Base-by-base conservation (phyloP, 2,888 invertebrate genomes). In the Anorthoa munda region DNA sequence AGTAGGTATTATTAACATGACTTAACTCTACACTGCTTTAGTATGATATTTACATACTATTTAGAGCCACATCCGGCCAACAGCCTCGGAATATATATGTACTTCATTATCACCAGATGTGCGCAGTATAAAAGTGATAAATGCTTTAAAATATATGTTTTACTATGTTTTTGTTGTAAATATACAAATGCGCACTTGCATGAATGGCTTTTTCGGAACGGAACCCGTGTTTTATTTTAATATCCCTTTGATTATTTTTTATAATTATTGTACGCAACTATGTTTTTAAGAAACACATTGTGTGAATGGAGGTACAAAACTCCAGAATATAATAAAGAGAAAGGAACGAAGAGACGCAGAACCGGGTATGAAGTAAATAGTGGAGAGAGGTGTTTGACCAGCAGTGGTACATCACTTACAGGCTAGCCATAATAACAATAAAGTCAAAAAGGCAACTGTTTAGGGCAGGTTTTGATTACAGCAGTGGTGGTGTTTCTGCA, bases 71-170 rank as follows among this genome's bases (percentile, higher is more conserved):
- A 60, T 83, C 83, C 80, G 84, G 81, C 60, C 56, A 13, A 76
- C 81, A 21, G 12, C 18, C 26, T 2, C 53, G 2, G 84, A 71
- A 83, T 83, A 80, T 53, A 69, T 81, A 83, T 84, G 77, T 60
- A 65, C 60, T 46, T 67, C 56, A 81, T 81, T 81, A 79, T 55
- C 59, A 67, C 64, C 64, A 83, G 66, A 79, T 81, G 50, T 81
- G 61, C 71, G 68, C 61, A 80, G 73, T 83, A 69, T 73, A 71
- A 61, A 65, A 72, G 75, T 78, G 65, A 75, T 77, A 66, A 66
- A 75, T 77, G 55, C 17, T 70, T 72, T 65, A 73, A 71, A 71
- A 73, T 64, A 55, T 55, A 39, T 39, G 39, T 39, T 39, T 39
- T 39, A 39, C 9, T 64, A 46, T 53, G 31, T 73, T 72, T 51